A percentile compares a stretch with the other conserved stretches of the same genome.
Conservation (phyloP, 2,888 invertebrate species). For the Balanococcus diminutus region DNA sequence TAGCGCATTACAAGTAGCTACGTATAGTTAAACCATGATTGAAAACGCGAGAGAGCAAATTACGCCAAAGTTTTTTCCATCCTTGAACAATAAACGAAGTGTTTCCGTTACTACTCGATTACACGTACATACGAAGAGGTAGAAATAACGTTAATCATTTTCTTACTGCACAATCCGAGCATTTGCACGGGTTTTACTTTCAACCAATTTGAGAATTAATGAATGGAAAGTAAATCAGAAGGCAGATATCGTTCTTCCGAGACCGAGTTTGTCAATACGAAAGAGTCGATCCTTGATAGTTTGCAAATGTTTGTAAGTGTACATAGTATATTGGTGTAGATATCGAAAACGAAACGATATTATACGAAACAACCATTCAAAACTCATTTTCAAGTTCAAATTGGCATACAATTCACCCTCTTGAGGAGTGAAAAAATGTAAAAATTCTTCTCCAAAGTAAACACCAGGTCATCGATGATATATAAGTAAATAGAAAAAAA, state of each 20-base stretch:
- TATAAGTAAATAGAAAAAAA: not conserved
- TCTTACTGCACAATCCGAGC: not conserved
- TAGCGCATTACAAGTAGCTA: not conserved
- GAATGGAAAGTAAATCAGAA: not conserved
- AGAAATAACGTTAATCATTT: not conserved
- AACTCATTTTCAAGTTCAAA: not conserved
- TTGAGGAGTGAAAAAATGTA: not conserved
- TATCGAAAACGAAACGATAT: not conserved
- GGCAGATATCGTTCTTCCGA: not conserved
- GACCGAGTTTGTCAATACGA: not conserved
- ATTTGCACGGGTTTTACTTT: not conserved
- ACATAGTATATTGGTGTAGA: too few relatives aligned
- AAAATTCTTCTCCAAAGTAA: not conserved
- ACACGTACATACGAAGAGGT: not conserved
- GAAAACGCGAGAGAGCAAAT: not conserved
- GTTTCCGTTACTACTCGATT: not conserved
- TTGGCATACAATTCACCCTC: not conserved
- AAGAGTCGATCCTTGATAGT: not conserved
- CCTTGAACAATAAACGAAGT: not conserved
- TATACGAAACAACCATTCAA: not conserved
- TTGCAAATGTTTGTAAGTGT: not conserved
- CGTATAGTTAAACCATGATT: not conserved
- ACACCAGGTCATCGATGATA: not conserved
- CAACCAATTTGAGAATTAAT: not conserved
- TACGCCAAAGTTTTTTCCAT: not conserved